These are phyloP conservation scores for Cephus nigrinus DNA, from an alignment of 2,888 invertebrate species.

Conservation along the genomic window DNA sequence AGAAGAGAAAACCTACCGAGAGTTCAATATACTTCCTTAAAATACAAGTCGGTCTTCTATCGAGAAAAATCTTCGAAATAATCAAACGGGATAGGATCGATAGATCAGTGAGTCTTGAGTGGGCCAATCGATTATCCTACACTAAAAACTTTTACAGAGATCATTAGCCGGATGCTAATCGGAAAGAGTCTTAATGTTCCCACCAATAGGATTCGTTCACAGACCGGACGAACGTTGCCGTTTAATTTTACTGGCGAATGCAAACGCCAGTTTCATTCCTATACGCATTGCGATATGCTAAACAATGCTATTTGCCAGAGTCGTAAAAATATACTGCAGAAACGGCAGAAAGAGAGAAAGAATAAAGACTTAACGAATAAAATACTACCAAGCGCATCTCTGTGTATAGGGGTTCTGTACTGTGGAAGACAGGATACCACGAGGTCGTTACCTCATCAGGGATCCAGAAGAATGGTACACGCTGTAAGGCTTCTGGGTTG, in stretches of 20 bases:
- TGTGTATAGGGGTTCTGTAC: background rate
- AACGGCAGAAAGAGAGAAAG: background rate
- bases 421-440: background rate
- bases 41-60: background rate
- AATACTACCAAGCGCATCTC: background rate
- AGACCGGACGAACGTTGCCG: background rate
- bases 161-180: background rate
- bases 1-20: background rate
- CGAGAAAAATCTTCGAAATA: background rate
- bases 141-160: background rate
- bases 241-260: background rate
- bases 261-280: background rate
- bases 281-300: background rate
- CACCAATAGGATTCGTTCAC: background rate
- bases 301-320: slow-evolving; percentile 1
- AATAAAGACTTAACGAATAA: background rate
- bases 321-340: background rate
- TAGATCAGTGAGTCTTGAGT: background rate
- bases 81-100: background rate
- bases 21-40: background rate
- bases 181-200: background rate
- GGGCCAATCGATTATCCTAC: background rate
- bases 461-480: background rate
- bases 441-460: background rate
- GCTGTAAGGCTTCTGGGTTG: background rate